Evolutionary conservation across 2,888 invertebrate species (phyloP).

Genomic region (Drosophila phalerata): DNA sequence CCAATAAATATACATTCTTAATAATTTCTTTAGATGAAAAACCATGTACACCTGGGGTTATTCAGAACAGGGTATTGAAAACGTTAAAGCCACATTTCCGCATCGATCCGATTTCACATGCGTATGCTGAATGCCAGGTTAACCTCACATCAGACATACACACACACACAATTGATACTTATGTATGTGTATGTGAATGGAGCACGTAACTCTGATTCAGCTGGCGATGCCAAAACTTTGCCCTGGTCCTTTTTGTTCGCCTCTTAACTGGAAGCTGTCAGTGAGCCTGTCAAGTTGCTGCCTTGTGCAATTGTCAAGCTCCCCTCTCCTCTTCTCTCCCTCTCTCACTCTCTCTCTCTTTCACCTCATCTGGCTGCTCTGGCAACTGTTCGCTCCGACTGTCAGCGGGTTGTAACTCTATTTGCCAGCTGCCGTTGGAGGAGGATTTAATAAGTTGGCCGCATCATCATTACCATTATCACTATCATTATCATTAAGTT

Average conservation of each 20-base stretch:
- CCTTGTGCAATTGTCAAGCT: constrained; percentile 37
- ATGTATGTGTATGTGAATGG: constrained; percentile 16
- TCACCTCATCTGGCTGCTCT: background rate
- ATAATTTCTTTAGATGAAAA: constrained; percentile 6
- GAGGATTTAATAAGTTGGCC: constrained; percentile 73
- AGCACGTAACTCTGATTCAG: constrained; percentile 55
- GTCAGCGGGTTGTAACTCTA: constrained; percentile 63
- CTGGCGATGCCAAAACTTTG: constrained; percentile 50
- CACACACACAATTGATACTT: constrained; percentile 15
- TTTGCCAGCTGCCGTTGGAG: constrained; percentile 51
- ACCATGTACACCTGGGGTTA: background rate
- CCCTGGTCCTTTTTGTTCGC: constrained; percentile 7
- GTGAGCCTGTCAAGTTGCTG: constrained; percentile 54
- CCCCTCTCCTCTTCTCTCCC: background rate
- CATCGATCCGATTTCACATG: constrained; percentile 50
- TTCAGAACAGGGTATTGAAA: constrained; percentile 25
- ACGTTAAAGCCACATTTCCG: constrained; percentile 16
- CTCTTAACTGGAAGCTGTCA: constrained; percentile 40
- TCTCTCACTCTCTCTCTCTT: background rate
- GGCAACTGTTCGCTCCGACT: constrained; percentile 10
- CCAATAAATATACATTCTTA: background rate
- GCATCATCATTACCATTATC: constrained; percentile 69
- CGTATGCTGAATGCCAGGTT: constrained; percentile 43
- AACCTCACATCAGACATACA: constrained; percentile 25
- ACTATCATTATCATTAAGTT: constrained; percentile 49